Percentiles rank a stretch among this genome's conserved stretches.
Conservation (phyloP, 37 sponge, comb jelly and placozoan species). For the Haliclona indistincta region DNA sequence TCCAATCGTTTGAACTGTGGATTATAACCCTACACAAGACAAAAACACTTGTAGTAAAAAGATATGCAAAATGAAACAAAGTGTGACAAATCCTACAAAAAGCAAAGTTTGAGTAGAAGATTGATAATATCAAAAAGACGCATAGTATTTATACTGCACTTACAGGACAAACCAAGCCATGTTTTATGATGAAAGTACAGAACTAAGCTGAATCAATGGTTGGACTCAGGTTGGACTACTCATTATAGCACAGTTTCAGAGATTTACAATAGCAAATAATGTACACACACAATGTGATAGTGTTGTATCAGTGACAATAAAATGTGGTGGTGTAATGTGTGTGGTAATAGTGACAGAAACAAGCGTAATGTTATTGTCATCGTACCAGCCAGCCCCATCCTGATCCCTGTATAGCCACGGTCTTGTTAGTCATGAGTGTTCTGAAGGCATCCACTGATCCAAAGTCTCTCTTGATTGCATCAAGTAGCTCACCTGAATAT, state of each 20-base stretch:
- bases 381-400: slow-evolving; percentile 99
- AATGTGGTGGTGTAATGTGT: not conserved
- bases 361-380: not conserved
- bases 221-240: too few relatives aligned
- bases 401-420: slow-evolving; percentile 87
- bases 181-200: too few relatives aligned
- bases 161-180: too few relatives aligned
- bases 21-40: slow-evolving; percentile 69
- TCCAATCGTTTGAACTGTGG: slow-evolving; percentile 49
- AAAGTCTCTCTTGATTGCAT: slow-evolving; percentile 84
- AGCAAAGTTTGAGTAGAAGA: too few relatives aligned
- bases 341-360: not conserved
- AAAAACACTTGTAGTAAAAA: too few relatives aligned
- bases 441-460: slow-evolving; percentile 84
- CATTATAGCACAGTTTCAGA: too few relatives aligned
- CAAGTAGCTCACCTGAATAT: slow-evolving; percentile 64
- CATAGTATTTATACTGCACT: too few relatives aligned
- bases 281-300: not conserved
- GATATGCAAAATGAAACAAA: too few relatives aligned
- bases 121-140: too few relatives aligned
- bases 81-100: too few relatives aligned
- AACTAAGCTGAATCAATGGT: too few relatives aligned
- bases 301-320: not conserved
- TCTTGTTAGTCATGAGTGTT: slow-evolving; percentile 62
- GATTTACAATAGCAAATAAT: not conserved